These are phyloP conservation scores for Silurus lanzhouensis DNA, from an alignment of 2,797 vertebrate species.

Conservation along the genomic window DNA sequence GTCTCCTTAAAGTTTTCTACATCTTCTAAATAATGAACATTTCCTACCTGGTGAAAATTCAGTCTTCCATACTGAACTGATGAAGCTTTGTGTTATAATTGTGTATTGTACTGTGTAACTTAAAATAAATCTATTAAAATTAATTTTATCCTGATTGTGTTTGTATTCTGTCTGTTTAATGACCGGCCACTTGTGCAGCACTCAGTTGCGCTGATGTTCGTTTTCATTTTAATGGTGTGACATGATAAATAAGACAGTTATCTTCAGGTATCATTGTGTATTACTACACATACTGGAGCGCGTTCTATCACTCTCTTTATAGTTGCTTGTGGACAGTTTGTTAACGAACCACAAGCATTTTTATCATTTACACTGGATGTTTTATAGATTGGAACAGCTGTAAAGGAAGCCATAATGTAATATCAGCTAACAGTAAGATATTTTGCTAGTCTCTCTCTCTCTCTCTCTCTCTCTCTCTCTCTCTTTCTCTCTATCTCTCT, in stretches of 20 bases:
- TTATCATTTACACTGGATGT: neutral
- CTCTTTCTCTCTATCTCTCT: neutral
- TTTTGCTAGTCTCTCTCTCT: neutral
- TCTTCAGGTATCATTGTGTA: neutral
- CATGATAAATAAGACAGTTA: neutral
- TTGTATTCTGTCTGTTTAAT: neutral
- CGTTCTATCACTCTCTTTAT: neutral
- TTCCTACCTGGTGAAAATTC: neutral
- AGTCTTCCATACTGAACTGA: neutral
- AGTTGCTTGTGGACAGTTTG: neutral
- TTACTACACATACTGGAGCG: neutral
- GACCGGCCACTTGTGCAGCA: neutral
- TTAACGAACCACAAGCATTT: neutral
- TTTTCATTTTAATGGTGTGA: neutral
- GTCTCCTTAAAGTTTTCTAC: constrained; percentile 10
- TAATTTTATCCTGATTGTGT: neutral
- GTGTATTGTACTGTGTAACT: neutral
- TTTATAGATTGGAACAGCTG: neutral
- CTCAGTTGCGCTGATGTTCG: neutral
- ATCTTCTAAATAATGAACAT: neutral
- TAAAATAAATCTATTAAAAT: neutral
- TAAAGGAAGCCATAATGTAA: neutral
- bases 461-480: neutral
- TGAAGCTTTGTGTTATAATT: constrained; percentile 2
- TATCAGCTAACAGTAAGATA: neutral